A percentile compares a stretch with the other conserved stretches of the same genome.
Evolutionary conservation across 2,797 vertebrate species (phyloP).

Genomic region (Danionella dracula): DNA sequence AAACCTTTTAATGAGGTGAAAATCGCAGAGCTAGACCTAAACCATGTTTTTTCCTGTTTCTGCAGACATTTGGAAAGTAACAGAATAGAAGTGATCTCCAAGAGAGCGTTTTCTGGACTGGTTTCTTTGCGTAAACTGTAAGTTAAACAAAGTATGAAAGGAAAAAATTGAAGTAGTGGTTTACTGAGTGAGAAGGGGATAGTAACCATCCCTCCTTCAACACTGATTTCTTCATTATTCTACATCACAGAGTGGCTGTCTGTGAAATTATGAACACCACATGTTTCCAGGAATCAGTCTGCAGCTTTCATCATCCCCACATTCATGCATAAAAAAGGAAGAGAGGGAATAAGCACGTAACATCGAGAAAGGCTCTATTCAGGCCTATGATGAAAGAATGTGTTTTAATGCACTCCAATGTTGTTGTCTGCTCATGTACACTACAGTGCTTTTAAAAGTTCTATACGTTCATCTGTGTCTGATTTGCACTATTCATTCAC

Average conservation of each 20-base stretch:
- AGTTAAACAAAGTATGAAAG: too few relatives aligned
- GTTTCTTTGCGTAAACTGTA: slow-evolving; percentile 56
- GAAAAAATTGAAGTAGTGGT: too few relatives aligned
- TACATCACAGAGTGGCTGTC: neutral
- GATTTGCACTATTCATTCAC: neutral
- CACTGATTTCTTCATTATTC: too few relatives aligned
- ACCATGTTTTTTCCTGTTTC: neutral
- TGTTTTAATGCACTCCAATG: neutral
- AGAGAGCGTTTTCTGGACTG: slow-evolving; percentile 55
- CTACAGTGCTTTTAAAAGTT: neutral
- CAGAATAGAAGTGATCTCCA: slow-evolving; percentile 44
- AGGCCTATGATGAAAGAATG: neutral
- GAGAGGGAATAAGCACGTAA: neutral
- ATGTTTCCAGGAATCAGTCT: neutral
- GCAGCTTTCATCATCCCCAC: neutral
- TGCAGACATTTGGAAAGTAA: slow-evolving; percentile 62
- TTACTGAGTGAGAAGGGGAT: too few relatives aligned
- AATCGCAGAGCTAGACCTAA: too few relatives aligned
- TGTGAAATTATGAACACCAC: neutral
- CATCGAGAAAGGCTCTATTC: neutral
- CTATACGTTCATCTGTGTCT: neutral
- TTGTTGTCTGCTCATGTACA: neutral
- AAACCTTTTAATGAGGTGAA: neutral
- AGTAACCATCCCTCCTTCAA: too few relatives aligned
- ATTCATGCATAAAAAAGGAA: neutral